phyloP scores from a whole-genome alignment of 2,113 vertebrate species.

The Xyliphius kryptos region DNA sequence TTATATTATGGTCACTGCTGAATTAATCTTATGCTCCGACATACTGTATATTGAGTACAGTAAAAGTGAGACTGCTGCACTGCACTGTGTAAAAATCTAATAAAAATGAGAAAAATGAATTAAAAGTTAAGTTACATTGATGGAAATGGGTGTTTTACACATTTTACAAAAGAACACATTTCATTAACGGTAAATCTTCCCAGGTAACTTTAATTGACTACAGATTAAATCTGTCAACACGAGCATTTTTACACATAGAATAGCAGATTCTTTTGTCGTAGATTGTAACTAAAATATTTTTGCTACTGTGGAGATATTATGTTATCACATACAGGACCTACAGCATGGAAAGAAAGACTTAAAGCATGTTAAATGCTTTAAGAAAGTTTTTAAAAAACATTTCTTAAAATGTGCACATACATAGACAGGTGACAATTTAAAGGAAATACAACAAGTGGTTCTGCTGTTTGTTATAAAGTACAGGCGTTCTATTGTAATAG shows the following conservation, averaged over 20 bases:
- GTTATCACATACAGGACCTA: neutral
- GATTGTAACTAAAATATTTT: neutral
- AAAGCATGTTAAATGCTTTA: too few species aligned
- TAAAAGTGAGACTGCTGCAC: neutral
- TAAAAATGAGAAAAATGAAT: too few species aligned
- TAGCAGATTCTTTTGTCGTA: neutral
- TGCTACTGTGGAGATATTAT: neutral
- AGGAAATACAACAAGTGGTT: neutral
- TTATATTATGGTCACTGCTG: neutral
- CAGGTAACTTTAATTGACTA: neutral
- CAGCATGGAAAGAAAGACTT: neutral
- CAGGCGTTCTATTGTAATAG: neutral
- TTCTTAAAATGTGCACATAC: neutral
- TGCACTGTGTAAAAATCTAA: neutral
- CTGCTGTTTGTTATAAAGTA: neutral
- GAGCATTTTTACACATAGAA: neutral
- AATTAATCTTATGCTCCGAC: neutral
- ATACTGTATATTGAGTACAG: neutral
- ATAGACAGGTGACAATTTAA: neutral
- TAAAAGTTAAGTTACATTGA: too few species aligned
- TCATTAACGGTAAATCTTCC: too few species aligned
- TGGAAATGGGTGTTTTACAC: too few species aligned
- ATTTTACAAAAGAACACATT: too few species aligned
- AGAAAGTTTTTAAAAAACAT: neutral
- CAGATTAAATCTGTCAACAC: neutral